Percentiles rank a stretch among this genome's conserved stretches.
Conservation (phyloP, 2,888 invertebrate species). For the Perithous albicinctus region DNA sequence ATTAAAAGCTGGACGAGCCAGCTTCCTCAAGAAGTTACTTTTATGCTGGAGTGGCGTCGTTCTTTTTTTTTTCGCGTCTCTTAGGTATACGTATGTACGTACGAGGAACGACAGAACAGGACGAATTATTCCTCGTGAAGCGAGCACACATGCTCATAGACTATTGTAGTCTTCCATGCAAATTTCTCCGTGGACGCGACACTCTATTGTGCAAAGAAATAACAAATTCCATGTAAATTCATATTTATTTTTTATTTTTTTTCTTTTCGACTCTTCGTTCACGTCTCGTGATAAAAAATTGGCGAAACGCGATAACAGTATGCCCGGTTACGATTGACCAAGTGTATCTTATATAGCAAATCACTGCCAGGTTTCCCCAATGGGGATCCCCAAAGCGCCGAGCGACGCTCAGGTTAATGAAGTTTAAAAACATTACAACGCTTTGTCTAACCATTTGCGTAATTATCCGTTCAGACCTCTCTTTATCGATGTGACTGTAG, state of each 20-base stretch:
- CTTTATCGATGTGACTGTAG: conserved; percentile 61
- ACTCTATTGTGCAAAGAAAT: neutral
- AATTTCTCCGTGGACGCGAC: conserved; percentile 12
- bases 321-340: conserved; percentile 66
- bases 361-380: conserved; percentile 74
- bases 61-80: conserved; percentile 1
- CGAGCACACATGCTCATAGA: conserved; percentile 7
- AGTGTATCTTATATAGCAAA: conserved; percentile 69
- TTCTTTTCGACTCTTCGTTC: neutral
- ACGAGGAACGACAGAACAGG: conserved; percentile 28
- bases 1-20: conserved; percentile 33
- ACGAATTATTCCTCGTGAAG: conserved; percentile 25
- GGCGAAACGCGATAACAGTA: neutral
- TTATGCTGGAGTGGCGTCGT: neutral
- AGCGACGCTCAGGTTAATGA: conserved; percentile 28
- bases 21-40: conserved; percentile 53
- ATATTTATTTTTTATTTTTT: conserved; percentile 25
- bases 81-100: conserved; percentile 4
- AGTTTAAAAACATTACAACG: conserved; percentile 27
- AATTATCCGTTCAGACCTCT: conserved; percentile 60
- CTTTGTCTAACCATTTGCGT: conserved; percentile 53
- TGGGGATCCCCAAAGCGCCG: conserved; percentile 54
- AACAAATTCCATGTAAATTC: conserved; percentile 9
- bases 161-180: conserved; percentile 51
- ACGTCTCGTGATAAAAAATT: neutral